phyloP scores from a whole-genome alignment of 2,888 invertebrate species.

The Apomyelois bistriatella region DNA sequence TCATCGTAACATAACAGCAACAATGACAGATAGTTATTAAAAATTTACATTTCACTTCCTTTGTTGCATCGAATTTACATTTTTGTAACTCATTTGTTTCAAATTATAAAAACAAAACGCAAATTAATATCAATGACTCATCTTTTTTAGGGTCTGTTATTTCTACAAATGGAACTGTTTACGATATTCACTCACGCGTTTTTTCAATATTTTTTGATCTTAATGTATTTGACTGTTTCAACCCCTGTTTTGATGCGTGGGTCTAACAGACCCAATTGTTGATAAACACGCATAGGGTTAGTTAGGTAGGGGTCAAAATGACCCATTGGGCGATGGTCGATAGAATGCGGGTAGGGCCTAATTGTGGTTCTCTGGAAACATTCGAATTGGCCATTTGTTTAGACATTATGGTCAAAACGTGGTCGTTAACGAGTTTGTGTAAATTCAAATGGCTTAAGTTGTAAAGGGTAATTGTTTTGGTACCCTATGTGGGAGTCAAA shows the following conservation, averaged over 20 bases:
- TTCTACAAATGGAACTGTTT: neutral
- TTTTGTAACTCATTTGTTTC: constrained; percentile 1
- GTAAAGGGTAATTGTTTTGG: neutral
- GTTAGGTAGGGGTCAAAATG: constrained; percentile 16
- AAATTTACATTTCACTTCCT: constrained; percentile 1
- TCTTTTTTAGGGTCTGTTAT: neutral
- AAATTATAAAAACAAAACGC: constrained; percentile 6
- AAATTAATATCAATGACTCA: neutral
- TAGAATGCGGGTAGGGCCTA: constrained; percentile 12
- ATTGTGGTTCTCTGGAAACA: constrained; percentile 8
- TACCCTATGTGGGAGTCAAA: neutral
- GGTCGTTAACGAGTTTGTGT: neutral
- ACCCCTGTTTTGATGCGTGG: constrained; percentile 7
- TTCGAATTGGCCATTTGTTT: constrained; percentile 11
- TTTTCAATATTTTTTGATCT: constrained; percentile 20
- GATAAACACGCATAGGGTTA: constrained; percentile 13
- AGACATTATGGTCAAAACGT: neutral
- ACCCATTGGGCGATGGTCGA: constrained; percentile 9
- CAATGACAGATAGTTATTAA: neutral
- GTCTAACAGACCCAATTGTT: constrained; percentile 13
- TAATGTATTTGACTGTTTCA: constrained; percentile 19
- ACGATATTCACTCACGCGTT: constrained; percentile 18
- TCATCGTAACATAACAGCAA: too few species aligned
- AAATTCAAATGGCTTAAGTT: neutral
- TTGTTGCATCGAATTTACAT: constrained; percentile 1